Evolutionary conservation across 2,797 vertebrate species (phyloP).

Genomic region (Silurus lanzhouensis): DNA sequence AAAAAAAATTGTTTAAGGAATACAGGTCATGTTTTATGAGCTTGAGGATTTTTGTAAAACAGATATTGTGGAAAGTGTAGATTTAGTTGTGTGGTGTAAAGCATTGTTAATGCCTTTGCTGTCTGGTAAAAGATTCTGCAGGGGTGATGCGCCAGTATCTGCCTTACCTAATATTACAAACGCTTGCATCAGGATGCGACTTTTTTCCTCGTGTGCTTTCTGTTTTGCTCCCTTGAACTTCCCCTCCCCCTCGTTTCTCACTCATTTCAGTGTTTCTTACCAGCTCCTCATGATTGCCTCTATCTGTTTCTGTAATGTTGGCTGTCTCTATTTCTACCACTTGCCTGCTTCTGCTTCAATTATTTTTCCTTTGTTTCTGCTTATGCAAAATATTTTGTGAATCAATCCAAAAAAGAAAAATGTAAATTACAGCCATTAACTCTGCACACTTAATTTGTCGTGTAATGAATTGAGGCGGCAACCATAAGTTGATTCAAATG

Average conservation of each 20-base stretch:
- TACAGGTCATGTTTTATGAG: neutral
- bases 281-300: slow-evolving; percentile 9
- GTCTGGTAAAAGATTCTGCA: slow-evolving; percentile 45
- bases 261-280: slow-evolving; percentile 27
- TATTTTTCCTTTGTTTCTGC: neutral
- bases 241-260: slow-evolving; percentile 10
- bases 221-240: neutral
- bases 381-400: neutral
- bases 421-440: neutral
- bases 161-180: slow-evolving; percentile 64
- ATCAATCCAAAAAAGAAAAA: neutral
- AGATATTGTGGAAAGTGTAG: neutral
- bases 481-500: neutral
- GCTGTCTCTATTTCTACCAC: neutral
- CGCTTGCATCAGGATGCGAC: slow-evolving; percentile 71
- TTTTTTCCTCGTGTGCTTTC: neutral
- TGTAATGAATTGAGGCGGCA: neutral
- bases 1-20: neutral
- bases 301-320: neutral
- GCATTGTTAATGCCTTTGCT: neutral
- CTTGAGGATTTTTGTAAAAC: neutral
- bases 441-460: neutral
- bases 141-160: slow-evolving; percentile 37
- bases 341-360: neutral
- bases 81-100: neutral